Conservation (phyloP, 1,140 invertebrate species). For the Monochamus saltuarius region DNA sequence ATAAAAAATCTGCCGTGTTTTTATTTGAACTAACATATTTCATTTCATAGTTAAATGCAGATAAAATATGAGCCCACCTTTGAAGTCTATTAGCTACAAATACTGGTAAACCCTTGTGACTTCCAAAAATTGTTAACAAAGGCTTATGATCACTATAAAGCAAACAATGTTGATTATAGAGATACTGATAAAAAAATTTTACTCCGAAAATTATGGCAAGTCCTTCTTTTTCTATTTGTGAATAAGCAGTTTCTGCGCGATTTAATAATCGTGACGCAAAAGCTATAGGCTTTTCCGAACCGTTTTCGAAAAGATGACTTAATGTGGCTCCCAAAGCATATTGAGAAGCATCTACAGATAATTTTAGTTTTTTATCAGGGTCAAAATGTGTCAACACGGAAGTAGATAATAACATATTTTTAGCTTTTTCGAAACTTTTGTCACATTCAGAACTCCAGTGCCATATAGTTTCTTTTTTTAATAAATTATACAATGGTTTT, state of each 20-base stretch:
- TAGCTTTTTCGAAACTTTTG: conserved; percentile 35
- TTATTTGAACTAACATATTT: conserved; percentile 33
- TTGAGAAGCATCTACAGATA: conserved; percentile 33
- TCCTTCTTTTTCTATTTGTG: conserved; percentile 23
- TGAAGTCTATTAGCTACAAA: conserved; percentile 43
- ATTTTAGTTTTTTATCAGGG: conserved; percentile 19
- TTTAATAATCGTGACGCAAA: conserved; percentile 43
- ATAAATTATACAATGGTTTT: conserved; percentile 7
- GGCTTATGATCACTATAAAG: conserved; percentile 56
- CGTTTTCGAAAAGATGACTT: conserved; percentile 21
- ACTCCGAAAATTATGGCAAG: conserved; percentile 43
- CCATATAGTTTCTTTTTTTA: conserved; percentile 9
- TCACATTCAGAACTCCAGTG: conserved; percentile 34
- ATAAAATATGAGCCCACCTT: conserved; percentile 46
- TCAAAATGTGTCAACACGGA: conserved; percentile 33
- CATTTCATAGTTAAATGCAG: conserved; percentile 44
- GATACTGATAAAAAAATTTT: conserved; percentile 35
- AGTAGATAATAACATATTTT: conserved; percentile 40
- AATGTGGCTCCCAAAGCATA: conserved; percentile 40
- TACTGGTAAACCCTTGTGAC: conserved; percentile 42
- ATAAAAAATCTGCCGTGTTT: conserved; percentile 39
- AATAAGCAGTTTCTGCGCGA: conserved; percentile 47
- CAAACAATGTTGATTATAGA: conserved; percentile 54
- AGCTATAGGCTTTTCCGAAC: conserved; percentile 19
- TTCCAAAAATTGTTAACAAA: conserved; percentile 52